phyloP scores from a whole-genome alignment of 30 jellyfish, hydroid and myxozoan genomes.

The Hydra vulgaris region DNA sequence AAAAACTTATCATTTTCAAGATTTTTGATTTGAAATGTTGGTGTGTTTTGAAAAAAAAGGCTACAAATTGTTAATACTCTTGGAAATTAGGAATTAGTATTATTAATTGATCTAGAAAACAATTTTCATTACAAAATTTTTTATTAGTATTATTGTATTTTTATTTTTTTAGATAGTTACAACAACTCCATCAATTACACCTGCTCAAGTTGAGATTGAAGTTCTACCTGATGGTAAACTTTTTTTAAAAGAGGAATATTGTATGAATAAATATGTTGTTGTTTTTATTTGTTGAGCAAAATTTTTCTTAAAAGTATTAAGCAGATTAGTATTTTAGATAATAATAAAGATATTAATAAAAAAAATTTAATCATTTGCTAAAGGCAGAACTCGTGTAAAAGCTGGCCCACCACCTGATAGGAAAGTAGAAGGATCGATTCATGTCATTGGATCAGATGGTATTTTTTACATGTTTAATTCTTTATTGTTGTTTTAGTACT shows the following conservation, averaged over 20 bases:
- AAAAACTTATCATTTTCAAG: too few relatives aligned
- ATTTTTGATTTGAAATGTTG: too few relatives aligned
- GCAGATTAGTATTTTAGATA: too few relatives aligned
- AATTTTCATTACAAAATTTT: too few relatives aligned
- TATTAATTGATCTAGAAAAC: too few relatives aligned
- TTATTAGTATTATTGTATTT: not conserved
- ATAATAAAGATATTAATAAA: too few relatives aligned
- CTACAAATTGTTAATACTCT: too few relatives aligned
- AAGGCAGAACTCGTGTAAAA: conserved; percentile 45
- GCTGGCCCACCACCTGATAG: conserved; percentile 98
- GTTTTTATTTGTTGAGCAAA: not conserved
- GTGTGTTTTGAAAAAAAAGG: too few relatives aligned
- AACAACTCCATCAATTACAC: not conserved
- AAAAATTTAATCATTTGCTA: too few relatives aligned
- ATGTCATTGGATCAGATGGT: conserved; percentile 75
- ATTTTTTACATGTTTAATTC: not conserved
- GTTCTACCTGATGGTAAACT: conserved; percentile 46
- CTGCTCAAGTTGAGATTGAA: conserved; percentile 44
- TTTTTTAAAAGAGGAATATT: not conserved
- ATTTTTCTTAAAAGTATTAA: too few relatives aligned
- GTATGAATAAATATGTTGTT: not conserved
- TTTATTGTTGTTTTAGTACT: not conserved
- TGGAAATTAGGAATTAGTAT: too few relatives aligned
- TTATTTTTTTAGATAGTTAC: not conserved
- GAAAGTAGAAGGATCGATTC: conserved; percentile 79